Base-by-base conservation (phyloP, 1,140 invertebrate genomes). In the Atta colombica region DNA sequence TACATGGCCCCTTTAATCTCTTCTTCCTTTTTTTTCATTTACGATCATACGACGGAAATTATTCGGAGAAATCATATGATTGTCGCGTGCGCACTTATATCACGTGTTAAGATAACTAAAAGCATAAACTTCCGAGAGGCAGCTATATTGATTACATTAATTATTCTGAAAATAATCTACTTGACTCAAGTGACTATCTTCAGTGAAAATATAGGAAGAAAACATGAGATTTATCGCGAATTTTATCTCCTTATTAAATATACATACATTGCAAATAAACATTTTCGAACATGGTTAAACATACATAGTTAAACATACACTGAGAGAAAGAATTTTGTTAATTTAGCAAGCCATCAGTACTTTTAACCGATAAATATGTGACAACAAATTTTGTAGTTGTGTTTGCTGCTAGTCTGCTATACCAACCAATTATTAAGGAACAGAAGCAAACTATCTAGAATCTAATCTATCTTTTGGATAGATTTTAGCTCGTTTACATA, bases 11-110 rank as follows among this genome's bases (percentile, higher is more conserved):
- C 25, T 39, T 18, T 16, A 65, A 71, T 88, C 51, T 51, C 18
- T 35, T 25, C 14, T 71, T 49, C 39, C 65, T 25, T 10, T 63
- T 69, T 69, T 81, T 55, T 5, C 49, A 14, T 60, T 28, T 58
- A 14, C 49, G 65, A 88, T 80, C 85, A 6, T 87, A 58, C 45
- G 58, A 71, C 60, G 69, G 51, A 84, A 60, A 75, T 84, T 68
- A 53, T 49, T 16, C 49, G 39, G 18, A 16, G 55, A 61, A 16
- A 75, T 89, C 72, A 72, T 85, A 7, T 28, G 21, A 45, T 10
- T 78, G 81, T 77, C 63, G 74, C 88, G 77, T 69, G 82, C n/a
- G 51, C 66, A 14, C 25, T 63, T 18, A 53, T 58, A 21, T 58
- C 31, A 45, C 66, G 21, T 72, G 35, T 21, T 60, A 28, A 31